phyloP scores from a whole-genome alignment of 2,113 vertebrate species.

The Thunnus thynnus region DNA sequence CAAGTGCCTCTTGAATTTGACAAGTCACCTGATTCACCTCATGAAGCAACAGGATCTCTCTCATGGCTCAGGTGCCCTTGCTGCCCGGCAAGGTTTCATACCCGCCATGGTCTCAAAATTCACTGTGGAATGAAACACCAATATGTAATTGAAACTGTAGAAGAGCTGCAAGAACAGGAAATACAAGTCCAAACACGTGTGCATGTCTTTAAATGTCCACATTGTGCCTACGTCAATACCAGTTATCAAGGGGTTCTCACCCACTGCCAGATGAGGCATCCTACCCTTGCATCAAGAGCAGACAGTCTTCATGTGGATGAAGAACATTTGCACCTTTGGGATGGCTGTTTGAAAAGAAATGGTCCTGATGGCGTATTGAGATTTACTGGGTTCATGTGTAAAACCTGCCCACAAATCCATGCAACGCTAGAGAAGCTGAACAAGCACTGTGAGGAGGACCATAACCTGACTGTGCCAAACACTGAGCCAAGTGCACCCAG shows the following conservation, averaged over 20 bases:
- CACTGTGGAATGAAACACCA: constrained; percentile 91
- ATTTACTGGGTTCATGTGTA: constrained; percentile 89
- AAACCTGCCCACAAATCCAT: constrained; percentile 88
- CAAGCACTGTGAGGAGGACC: constrained; percentile 88
- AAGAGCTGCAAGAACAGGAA: constrained; percentile 81
- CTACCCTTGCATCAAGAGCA: constrained; percentile 81
- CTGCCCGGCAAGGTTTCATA: constrained; percentile 86
- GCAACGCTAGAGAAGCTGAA: constrained; percentile 87
- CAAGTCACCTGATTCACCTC: constrained; percentile 75
- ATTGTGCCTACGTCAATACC: constrained; percentile 92
- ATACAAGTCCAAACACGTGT: not conserved
- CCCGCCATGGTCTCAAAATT: constrained; percentile 84
- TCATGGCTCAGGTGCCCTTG: constrained; percentile 83
- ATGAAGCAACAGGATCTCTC: constrained; percentile 79
- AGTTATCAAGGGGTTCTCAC: constrained; percentile 89
- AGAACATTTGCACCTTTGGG: constrained; percentile 81
- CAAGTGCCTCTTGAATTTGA: constrained; percentile 80
- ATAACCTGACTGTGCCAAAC: constrained; percentile 82
- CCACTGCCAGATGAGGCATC: constrained; percentile 92
- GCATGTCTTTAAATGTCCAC: constrained; percentile 88
- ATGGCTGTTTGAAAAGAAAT: constrained; percentile 74
- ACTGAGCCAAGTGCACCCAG: constrained; percentile 64
- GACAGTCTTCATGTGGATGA: constrained; percentile 88
- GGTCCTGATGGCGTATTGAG: constrained; percentile 85
- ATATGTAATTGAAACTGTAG: constrained; percentile 72